Evolutionary conservation across 2,797 vertebrate genomes (phyloP).

Genomic region (Gobio occitaniae): DNA sequence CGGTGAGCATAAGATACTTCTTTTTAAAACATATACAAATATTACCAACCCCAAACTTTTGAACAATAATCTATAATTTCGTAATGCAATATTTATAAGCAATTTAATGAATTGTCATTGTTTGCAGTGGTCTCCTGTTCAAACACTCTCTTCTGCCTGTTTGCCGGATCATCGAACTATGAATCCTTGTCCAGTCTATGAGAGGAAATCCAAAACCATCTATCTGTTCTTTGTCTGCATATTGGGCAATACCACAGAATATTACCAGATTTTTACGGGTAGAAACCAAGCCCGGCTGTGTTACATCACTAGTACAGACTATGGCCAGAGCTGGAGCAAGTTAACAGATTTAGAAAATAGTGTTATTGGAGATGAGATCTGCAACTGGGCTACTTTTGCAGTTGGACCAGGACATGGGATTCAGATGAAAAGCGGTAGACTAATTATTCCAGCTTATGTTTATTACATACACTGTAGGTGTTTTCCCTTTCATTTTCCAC

Average conservation of each 20-base stretch:
- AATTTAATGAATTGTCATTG: background rate
- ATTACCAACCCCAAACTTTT: background rate
- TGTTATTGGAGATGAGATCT: constrained; percentile 76
- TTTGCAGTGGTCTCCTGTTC: constrained; percentile 77
- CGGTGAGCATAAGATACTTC: background rate
- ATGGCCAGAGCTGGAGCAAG: constrained; percentile 81
- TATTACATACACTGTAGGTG: constrained; percentile 75
- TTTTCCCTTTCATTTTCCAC: constrained; percentile 70
- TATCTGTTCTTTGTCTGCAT: constrained; percentile 93
- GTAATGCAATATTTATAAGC: background rate
- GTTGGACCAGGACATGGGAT: constrained; percentile 94
- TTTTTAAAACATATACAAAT: background rate
- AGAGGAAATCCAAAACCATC: constrained; percentile 74
- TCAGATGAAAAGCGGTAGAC: constrained; percentile 81
- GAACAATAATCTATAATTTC: background rate
- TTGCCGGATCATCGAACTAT: constrained; percentile 85
- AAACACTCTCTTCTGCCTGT: constrained; percentile 71
- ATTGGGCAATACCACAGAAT: constrained; percentile 73
- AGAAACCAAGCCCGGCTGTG: constrained; percentile 85
- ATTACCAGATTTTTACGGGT: constrained; percentile 78
- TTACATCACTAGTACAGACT: constrained; percentile 81
- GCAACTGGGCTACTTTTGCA: constrained; percentile 89
- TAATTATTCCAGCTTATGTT: constrained; percentile 87
- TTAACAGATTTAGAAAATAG: constrained; percentile 81
- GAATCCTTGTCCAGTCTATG: constrained; percentile 92